phyloP scores from a whole-genome alignment of 2,888 invertebrate species.

The Drosophila birchii region DNA sequence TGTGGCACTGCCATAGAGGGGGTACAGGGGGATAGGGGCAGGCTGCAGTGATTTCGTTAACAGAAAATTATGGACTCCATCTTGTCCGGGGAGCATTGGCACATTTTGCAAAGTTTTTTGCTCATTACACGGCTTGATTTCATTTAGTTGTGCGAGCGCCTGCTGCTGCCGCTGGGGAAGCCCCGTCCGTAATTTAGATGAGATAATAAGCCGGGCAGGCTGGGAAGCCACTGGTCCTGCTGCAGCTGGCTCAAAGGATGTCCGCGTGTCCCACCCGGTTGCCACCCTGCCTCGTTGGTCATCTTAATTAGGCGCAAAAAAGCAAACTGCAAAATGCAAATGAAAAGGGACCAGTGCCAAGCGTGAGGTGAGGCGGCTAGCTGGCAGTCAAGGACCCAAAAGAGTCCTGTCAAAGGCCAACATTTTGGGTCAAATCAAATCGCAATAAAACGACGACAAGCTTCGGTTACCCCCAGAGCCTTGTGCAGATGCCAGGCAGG shows the following conservation, averaged over 20 bases:
- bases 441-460: slow-evolving; percentile 33
- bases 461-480: neutral
- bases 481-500: neutral
- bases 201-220: slow-evolving; percentile 59
- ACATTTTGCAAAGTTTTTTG: slow-evolving; percentile 59
- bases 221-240: slow-evolving; percentile 30
- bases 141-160: slow-evolving; percentile 41
- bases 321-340: slow-evolving; percentile 53
- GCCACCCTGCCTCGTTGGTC: slow-evolving; percentile 32
- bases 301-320: slow-evolving; percentile 55
- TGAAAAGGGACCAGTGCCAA: slow-evolving; percentile 33
- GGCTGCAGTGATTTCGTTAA: slow-evolving; percentile 30
- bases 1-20: neutral
- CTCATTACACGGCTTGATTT: slow-evolving; percentile 64
- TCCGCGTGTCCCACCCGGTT: neutral
- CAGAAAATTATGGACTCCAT: slow-evolving; percentile 41
- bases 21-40: too few relatives aligned
- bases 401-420: slow-evolving; percentile 32
- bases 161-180: slow-evolving; percentile 22
- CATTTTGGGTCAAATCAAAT: slow-evolving; percentile 52
- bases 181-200: slow-evolving; percentile 58
- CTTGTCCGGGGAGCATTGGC: slow-evolving; percentile 30
- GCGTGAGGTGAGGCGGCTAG: slow-evolving; percentile 7
- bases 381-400: slow-evolving; percentile 6
- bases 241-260: slow-evolving; percentile 28